Evolutionary conservation across 2,797 vertebrate genomes (phyloP).

Genomic region (Siniperca obscura): DNA sequence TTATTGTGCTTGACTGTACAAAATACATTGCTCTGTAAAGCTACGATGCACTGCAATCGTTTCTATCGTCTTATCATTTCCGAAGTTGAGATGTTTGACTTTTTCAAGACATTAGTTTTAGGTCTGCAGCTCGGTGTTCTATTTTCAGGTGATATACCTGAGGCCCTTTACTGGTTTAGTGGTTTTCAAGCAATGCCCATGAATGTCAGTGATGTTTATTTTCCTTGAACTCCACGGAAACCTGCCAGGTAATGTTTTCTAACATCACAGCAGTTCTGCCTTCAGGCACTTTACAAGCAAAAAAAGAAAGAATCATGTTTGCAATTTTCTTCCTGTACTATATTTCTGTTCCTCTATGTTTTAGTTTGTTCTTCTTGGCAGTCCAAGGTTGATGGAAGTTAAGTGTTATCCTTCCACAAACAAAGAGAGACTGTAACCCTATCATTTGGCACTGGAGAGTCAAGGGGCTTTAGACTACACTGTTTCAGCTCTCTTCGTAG

Average conservation of each 20-base stretch:
- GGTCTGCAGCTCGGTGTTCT: constrained; percentile 20
- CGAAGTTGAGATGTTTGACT: constrained; percentile 63
- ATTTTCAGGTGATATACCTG: constrained; percentile 51
- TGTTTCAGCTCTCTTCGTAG: constrained; percentile 44
- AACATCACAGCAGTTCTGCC: constrained; percentile 58
- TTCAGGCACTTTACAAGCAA: constrained; percentile 58
- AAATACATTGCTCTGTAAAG: constrained; percentile 36
- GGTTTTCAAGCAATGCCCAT: constrained; percentile 49
- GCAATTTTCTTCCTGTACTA: constrained; percentile 57
- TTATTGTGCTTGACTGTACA: constrained; percentile 49
- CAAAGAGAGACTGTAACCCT: constrained; percentile 72
- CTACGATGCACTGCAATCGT: constrained; percentile 14
- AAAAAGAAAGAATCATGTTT: constrained; percentile 48
- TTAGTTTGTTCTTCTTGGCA: constrained; percentile 48
- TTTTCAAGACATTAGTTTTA: constrained; percentile 54
- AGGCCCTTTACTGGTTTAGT: constrained; percentile 44
- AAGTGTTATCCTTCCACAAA: constrained; percentile 76
- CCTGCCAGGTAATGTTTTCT: constrained; percentile 68
- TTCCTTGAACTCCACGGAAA: constrained; percentile 54
- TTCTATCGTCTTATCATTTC: constrained; percentile 36
- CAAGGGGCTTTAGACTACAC: constrained; percentile 54
- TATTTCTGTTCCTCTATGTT: constrained; percentile 42
- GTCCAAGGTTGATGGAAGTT: constrained; percentile 66
- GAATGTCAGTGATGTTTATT: constrained; percentile 73
- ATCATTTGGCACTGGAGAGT: constrained; percentile 66